Conservation (phyloP, 2,888 invertebrate species). For the Phytoseiulus persimilis region DNA sequence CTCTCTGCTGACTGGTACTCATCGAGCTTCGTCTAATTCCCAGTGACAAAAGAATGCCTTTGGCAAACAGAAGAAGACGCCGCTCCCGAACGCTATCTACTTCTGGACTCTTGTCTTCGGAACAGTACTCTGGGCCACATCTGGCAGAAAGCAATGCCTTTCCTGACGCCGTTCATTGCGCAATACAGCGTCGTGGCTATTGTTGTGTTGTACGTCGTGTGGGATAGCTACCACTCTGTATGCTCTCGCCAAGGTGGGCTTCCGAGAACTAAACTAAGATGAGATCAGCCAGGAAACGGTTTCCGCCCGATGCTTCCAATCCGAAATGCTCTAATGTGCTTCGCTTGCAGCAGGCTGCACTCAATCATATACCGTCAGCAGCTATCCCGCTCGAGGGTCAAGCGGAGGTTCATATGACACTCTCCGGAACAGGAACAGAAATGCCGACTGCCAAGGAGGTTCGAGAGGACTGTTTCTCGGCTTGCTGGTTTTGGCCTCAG, state of each 20-base stretch:
- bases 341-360: constrained; percentile 6
- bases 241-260: constrained; percentile 8
- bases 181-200: constrained; percentile 57
- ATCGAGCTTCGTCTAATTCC: neutral
- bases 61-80: constrained; percentile 47
- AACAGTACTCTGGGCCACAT: constrained; percentile 56
- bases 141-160: constrained; percentile 56
- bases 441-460: constrained; percentile 54
- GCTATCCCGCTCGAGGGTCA: constrained; percentile 13
- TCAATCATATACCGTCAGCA: constrained; percentile 35
- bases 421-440: constrained; percentile 42
- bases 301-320: too few species aligned
- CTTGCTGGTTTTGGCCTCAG: constrained; percentile 54
- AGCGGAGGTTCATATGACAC: constrained; percentile 20
- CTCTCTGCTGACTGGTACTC: too few species aligned
- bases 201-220: constrained; percentile 56
- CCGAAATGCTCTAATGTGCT: too few species aligned
- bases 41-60: constrained; percentile 29
- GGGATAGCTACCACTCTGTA: constrained; percentile 49
- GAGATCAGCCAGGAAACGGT: neutral
- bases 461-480: constrained; percentile 56
- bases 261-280: neutral
- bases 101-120: constrained; percentile 55
- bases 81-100: constrained; percentile 54
- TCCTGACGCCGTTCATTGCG: constrained; percentile 56